These are phyloP conservation scores for Dryococelus australis DNA, from an alignment of 2,888 invertebrate genomes.

Conservation along the genomic window DNA sequence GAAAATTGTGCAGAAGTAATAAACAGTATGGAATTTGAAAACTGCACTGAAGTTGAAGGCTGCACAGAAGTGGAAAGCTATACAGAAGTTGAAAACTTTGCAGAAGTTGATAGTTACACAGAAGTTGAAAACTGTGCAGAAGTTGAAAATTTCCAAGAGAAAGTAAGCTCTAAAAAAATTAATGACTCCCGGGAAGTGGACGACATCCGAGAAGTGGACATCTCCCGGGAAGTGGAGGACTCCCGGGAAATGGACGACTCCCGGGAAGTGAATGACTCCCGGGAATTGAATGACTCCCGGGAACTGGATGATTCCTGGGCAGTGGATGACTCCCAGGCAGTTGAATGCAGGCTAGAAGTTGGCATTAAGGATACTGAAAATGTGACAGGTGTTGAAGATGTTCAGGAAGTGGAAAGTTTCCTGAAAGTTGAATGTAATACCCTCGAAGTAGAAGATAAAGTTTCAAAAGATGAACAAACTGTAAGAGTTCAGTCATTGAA, in stretches of 20 bases:
- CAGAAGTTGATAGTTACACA: not conserved
- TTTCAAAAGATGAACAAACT: not conserved
- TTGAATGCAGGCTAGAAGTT: not conserved
- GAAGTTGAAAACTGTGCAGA: not conserved
- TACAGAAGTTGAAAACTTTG: not conserved
- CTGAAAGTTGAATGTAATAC: no score
- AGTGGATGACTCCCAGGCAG: not conserved
- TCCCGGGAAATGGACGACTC: not conserved
- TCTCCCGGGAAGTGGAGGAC: not conserved
- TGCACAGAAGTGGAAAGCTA: not conserved
- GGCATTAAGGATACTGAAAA: not conserved
- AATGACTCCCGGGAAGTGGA: no score
- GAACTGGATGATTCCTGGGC: not conserved
- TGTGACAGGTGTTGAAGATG: not conserved
- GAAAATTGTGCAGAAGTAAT: not conserved
- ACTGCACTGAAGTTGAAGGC: not conserved
- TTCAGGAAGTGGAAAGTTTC: not conserved
- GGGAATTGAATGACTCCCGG: no score
- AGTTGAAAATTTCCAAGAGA: not conserved
- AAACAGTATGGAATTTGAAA: not conserved
- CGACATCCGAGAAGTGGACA: not conserved
- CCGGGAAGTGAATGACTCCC: no score
- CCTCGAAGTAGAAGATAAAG: not conserved
- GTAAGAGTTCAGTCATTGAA: not conserved
- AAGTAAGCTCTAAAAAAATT: not conserved